Percentiles rank a stretch among this genome's conserved stretches.
These are phyloP conservation scores for Heteromurus nitidus DNA, from an alignment of 2,888 invertebrate genomes.

Conservation along the genomic window DNA sequence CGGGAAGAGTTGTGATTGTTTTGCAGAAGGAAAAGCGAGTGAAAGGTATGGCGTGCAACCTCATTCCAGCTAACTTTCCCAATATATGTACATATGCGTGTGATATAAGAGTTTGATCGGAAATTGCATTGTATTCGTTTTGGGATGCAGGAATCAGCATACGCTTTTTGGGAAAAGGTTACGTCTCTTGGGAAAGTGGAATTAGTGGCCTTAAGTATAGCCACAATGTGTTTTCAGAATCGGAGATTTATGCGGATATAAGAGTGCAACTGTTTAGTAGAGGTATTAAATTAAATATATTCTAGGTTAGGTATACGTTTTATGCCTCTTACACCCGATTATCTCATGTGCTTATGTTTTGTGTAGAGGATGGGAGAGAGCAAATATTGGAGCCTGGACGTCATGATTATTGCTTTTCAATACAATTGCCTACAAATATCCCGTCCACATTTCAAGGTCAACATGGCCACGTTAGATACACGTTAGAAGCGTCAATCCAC, in stretches of 20 bases:
- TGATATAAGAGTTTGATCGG: too few relatives aligned
- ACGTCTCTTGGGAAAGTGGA: slow-evolving; percentile 62
- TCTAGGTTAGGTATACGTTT: too few relatives aligned
- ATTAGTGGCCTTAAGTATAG: slow-evolving; percentile 57
- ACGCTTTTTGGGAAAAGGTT: slow-evolving; percentile 56
- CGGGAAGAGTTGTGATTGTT: slow-evolving; percentile 55
- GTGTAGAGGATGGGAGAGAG: slow-evolving; percentile 58
- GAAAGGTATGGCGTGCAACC: slow-evolving; percentile 55
- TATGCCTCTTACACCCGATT: too few relatives aligned
- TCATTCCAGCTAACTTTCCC: too few relatives aligned
- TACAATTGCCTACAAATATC: slow-evolving; percentile 50
- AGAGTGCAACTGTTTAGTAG: slow-evolving; percentile 37
- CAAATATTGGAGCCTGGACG: slow-evolving; percentile 54
- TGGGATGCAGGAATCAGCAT: slow-evolving; percentile 54
- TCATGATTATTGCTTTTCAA: slow-evolving; percentile 56
- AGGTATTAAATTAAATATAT: slow-evolving; percentile 18
- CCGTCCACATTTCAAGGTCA: slow-evolving; percentile 62
- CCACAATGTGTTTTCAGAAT: slow-evolving; percentile 49
- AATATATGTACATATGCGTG: too few relatives aligned
- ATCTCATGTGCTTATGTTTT: neutral
- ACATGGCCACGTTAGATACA: slow-evolving; percentile 73
- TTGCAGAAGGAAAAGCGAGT: slow-evolving; percentile 61
- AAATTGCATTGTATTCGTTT: neutral
- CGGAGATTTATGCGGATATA: slow-evolving; percentile 44
- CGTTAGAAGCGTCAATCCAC: slow-evolving; percentile 74